Conservation (phyloP, 2,113 vertebrate genomes). For the Petroica traversi region DNA sequence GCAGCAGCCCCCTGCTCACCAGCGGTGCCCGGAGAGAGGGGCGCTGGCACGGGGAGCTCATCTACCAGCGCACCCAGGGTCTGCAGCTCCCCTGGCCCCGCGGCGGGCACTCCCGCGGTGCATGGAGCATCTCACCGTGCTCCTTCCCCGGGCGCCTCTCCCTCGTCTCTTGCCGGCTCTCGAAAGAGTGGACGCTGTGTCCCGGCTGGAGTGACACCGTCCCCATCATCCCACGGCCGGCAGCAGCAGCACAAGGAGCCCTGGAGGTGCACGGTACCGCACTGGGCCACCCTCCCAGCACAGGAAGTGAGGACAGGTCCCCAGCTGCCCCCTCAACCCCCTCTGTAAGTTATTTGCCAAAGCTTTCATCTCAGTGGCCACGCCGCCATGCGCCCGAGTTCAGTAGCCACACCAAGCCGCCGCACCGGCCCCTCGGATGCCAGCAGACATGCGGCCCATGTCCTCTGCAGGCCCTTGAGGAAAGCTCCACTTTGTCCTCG, state of each 20-base stretch:
- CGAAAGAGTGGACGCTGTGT: neutral
- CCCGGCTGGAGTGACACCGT: neutral
- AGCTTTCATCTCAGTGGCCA: slow-evolving; percentile 61
- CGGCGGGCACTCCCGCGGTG: accelerated
- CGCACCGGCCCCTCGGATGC: neutral
- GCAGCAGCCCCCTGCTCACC: neutral
- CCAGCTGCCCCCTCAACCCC: neutral
- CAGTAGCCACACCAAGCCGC: neutral
- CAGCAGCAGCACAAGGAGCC: neutral
- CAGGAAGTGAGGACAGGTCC: neutral
- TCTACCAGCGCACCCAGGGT: neutral
- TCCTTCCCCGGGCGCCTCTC: neutral
- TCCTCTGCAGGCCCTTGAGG: slow-evolving; percentile 18
- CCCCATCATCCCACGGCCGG: accelerated
- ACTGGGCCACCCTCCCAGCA: neutral
- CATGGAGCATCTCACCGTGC: accelerated
- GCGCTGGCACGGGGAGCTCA: neutral
- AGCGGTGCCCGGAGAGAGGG: neutral
- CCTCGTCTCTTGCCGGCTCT: neutral
- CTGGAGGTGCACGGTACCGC: neutral
- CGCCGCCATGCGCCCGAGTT: neutral
- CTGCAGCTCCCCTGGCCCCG: neutral
- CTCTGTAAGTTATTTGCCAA: slow-evolving; percentile 70
- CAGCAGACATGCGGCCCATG: neutral
- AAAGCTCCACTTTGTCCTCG: slow-evolving; percentile 57